A percentile compares a stretch with the other conserved stretches of the same genome.
phyloP scores from a whole-genome alignment of 2,113 vertebrate genomes.

The Elephas maximus region DNA sequence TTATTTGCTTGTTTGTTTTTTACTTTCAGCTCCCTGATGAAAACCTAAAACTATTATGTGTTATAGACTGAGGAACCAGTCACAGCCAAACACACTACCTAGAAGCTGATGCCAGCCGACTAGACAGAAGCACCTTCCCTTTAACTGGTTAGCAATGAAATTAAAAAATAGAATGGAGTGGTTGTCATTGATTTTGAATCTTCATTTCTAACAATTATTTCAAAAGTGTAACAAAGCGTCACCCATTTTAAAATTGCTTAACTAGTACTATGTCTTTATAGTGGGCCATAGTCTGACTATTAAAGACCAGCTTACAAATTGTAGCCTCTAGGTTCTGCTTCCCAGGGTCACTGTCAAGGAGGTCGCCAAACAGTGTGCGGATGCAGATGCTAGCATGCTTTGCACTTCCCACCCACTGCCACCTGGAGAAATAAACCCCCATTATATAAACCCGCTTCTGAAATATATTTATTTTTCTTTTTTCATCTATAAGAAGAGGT shows the following conservation, averaged over 20 bases:
- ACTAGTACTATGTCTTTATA: background rate
- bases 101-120: background rate
- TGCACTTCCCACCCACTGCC: background rate
- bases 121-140: background rate
- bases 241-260: background rate
- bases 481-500: background rate
- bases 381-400: background rate
- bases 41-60: background rate
- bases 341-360: no score
- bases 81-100: background rate
- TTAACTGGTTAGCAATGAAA: background rate
- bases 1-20: background rate
- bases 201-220: conserved; percentile 19
- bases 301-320: background rate
- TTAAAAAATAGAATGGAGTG: background rate
- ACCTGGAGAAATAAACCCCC: background rate
- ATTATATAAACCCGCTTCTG: background rate
- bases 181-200: background rate
- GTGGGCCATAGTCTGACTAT: background rate
- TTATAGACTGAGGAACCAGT: background rate
- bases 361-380: fast-evolving
- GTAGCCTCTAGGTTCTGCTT: background rate
- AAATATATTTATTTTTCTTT: background rate
- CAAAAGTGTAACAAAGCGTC: background rate
- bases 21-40: background rate